Conservation (phyloP, 2,113 vertebrate species). For the Callaeas wilsoni region DNA sequence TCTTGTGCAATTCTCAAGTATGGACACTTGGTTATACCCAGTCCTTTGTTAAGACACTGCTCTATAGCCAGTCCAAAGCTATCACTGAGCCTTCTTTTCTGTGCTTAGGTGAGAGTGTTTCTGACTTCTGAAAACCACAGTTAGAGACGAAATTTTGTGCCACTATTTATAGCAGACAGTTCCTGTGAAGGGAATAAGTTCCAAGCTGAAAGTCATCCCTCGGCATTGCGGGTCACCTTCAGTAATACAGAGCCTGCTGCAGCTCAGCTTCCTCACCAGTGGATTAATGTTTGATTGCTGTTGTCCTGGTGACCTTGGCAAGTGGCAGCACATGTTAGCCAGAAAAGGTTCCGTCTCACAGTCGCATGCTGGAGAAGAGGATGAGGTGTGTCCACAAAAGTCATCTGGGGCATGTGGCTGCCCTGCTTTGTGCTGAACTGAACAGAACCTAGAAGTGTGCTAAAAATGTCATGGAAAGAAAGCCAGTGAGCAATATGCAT, state of each 20-base stretch:
- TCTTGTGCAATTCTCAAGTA: neutral
- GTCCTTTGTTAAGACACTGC: neutral
- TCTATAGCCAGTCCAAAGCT: neutral
- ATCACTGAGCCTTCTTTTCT: neutral
- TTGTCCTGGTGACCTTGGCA: constrained; percentile 8
- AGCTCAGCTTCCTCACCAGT: neutral
- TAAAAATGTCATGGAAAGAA: neutral
- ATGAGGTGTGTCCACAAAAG: neutral
- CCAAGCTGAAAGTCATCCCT: neutral
- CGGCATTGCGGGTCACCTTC: neutral
- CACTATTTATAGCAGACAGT: neutral
- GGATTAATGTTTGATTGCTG: neutral
- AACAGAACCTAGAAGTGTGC: neutral
- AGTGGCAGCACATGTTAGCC: neutral
- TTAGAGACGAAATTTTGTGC: neutral
- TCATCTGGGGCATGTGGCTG: neutral
- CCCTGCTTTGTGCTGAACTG: neutral
- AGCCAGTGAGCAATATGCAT: neutral
- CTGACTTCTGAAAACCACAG: neutral
- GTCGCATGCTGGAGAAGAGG: neutral
- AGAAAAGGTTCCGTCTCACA: neutral
- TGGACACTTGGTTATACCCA: neutral
- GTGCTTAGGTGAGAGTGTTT: neutral
- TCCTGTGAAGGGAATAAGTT: neutral
- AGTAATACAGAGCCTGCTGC: neutral